phyloP scores from a whole-genome alignment of 2,113 vertebrate genomes.

The Corythornis vintsioides region DNA sequence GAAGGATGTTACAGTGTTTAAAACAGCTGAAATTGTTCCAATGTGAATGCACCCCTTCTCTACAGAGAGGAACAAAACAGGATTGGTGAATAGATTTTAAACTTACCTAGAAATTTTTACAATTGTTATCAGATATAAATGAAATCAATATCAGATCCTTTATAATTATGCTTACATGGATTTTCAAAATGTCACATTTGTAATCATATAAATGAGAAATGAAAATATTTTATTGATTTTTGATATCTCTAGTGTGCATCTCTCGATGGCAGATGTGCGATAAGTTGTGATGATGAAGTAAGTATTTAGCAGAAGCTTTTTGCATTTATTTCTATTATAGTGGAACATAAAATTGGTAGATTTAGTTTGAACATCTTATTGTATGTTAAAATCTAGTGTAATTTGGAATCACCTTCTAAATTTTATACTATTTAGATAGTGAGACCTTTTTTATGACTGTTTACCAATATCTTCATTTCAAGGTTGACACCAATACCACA shows the following conservation, averaged over 20 bases:
- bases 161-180: neutral
- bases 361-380: neutral
- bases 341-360: neutral
- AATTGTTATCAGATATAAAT: neutral
- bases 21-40: neutral
- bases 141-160: neutral
- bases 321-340: neutral
- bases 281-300: slow-evolving; percentile 97
- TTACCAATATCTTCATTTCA: neutral
- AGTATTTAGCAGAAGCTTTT: slow-evolving; percentile 30
- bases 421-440: neutral
- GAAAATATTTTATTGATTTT: neutral
- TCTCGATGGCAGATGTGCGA: slow-evolving; percentile 92
- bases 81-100: neutral
- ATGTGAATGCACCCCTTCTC: neutral
- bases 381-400: neutral
- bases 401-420: neutral
- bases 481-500: neutral
- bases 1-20: neutral
- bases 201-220: neutral
- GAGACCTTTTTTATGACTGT: neutral
- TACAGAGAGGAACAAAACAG: neutral
- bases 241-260: slow-evolving; percentile 84
- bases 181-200: neutral
- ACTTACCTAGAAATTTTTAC: neutral